These are phyloP conservation scores for Benitochromis conjunctus DNA, from an alignment of 2,113 vertebrate genomes.

Conservation along the genomic window DNA sequence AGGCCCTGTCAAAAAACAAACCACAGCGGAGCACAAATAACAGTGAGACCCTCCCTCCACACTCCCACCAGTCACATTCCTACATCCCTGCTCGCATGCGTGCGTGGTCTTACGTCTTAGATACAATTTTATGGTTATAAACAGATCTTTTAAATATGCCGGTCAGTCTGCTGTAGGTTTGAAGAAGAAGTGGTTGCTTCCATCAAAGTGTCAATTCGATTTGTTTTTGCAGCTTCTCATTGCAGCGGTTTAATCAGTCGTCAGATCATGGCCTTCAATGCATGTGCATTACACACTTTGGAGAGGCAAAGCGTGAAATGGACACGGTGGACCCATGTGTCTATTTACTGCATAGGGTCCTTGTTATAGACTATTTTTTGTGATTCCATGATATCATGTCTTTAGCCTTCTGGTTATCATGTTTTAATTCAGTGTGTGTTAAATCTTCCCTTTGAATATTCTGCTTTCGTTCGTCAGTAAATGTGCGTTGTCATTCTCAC, in stretches of 20 bases:
- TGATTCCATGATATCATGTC: neutral
- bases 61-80: neutral
- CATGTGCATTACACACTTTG: too few relatives aligned
- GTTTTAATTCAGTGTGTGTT: too few relatives aligned
- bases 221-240: neutral
- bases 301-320: too few relatives aligned
- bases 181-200: neutral
- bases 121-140: neutral
- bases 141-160: neutral
- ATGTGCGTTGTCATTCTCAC: neutral
- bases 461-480: neutral
- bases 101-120: neutral
- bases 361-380: neutral
- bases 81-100: fast-evolving
- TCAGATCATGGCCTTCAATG: neutral
- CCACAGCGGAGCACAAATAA: conserved; percentile 73
- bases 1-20: conserved; percentile 89
- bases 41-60: conserved; percentile 11
- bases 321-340: neutral
- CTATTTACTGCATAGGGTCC: neutral
- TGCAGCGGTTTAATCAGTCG: neutral
- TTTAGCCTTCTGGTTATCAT: neutral
- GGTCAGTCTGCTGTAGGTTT: neutral
- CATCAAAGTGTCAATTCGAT: neutral
- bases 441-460: neutral